Percentiles rank a stretch among this genome's conserved stretches.
phyloP scores from a whole-genome alignment of 2,888 invertebrate species.

The Polyommatus iphigenia region DNA sequence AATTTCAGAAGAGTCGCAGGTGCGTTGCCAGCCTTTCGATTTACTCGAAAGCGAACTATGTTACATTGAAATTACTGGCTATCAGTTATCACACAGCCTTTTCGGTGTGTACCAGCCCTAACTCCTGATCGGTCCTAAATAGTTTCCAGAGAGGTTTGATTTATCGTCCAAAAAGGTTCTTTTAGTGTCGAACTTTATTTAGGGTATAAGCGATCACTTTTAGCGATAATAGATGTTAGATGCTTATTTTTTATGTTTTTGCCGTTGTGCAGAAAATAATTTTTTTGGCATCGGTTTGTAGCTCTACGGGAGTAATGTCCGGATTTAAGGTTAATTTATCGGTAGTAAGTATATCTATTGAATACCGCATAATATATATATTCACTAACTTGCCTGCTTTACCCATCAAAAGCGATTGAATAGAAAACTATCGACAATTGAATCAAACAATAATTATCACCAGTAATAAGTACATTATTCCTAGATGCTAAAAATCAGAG shows the following conservation, averaged over 20 bases:
- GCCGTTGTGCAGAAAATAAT: background rate
- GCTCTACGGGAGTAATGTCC: background rate
- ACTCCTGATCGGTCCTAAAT: background rate
- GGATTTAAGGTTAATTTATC: too few species aligned
- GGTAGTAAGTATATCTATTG: too few species aligned
- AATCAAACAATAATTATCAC: too few species aligned
- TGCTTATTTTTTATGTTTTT: background rate
- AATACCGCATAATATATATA: too few species aligned
- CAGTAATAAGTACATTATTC: too few species aligned
- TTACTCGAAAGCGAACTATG: too few species aligned
- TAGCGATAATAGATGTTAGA: slow-evolving; percentile 1
- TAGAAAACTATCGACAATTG: too few species aligned
- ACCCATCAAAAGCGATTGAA: too few species aligned
- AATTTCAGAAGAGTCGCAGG: too few species aligned
- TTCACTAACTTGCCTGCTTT: too few species aligned
- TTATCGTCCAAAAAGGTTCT: background rate
- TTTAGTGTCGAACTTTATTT: slow-evolving; percentile 1
- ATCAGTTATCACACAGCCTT: background rate
- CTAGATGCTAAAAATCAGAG: too few species aligned
- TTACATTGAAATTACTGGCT: background rate
- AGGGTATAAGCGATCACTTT: background rate
- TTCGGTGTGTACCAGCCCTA: background rate
- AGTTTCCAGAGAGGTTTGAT: slow-evolving; percentile 6
- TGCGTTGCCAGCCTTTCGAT: too few species aligned
- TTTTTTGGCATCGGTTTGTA: background rate